Evolutionary conservation across 2,888 invertebrate genomes (phyloP).

Genomic region (Petrolisthes cinctipes): DNA sequence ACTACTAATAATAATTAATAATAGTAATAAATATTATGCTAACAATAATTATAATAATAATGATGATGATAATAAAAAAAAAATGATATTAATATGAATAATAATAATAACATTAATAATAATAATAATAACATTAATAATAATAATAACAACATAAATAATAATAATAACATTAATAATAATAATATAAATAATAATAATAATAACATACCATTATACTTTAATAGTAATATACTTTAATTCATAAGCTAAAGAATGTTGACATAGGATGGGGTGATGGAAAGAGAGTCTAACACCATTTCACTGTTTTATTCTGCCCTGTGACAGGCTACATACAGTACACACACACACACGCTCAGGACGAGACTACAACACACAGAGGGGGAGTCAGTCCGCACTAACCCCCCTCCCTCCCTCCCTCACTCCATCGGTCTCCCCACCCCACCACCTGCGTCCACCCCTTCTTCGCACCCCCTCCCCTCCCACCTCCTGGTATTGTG

Average conservation of each 20-base stretch:
- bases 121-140: too few relatives aligned
- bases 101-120: too few relatives aligned
- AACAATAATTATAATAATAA: too few relatives aligned
- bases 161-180: neutral
- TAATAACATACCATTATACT: neutral
- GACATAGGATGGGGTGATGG: too few relatives aligned
- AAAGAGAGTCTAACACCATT: slow-evolving; percentile 37
- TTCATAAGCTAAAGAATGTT: too few relatives aligned
- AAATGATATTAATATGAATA: too few relatives aligned
- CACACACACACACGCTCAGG: slow-evolving; percentile 60
- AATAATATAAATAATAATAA: too few relatives aligned
- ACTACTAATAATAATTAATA: neutral
- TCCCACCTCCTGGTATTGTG: neutral
- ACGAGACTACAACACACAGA: slow-evolving; percentile 57
- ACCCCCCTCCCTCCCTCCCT: slow-evolving; percentile 12
- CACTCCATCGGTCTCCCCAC: neutral
- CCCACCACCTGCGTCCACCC: slow-evolving; percentile 10
- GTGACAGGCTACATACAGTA: slow-evolving; percentile 56
- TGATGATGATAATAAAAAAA: too few relatives aligned
- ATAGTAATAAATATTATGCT: neutral
- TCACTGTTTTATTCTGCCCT: slow-evolving; percentile 53
- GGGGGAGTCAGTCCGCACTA: slow-evolving; percentile 27
- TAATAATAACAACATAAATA: too few relatives aligned
- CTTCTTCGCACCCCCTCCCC: neutral
- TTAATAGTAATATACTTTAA: neutral